Percentiles rank a stretch among this genome's conserved stretches.
Conservation (phyloP, 1,140 invertebrate species). For the Drosophila seguyi region DNA sequence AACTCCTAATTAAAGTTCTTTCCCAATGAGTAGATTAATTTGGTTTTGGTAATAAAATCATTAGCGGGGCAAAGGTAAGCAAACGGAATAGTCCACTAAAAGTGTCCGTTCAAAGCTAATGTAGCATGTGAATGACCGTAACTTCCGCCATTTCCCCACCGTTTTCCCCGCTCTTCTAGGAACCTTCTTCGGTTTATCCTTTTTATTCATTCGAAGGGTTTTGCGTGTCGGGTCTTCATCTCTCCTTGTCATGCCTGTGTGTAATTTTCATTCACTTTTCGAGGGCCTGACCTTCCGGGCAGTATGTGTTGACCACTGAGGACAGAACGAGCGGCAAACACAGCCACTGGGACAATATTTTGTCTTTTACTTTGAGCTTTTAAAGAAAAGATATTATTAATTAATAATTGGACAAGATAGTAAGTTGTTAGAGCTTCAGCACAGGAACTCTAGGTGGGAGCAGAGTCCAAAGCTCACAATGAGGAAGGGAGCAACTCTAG, state of each 20-base stretch:
- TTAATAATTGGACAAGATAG: neutral
- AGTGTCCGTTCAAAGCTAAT: slow-evolving; percentile 63
- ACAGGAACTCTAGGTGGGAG: no score
- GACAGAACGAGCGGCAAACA: slow-evolving; percentile 50
- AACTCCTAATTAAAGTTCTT: slow-evolving; percentile 65
- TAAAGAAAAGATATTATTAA: neutral
- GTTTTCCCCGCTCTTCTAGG: slow-evolving; percentile 5
- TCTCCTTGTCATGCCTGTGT: slow-evolving; percentile 56
- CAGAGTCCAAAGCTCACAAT: no score
- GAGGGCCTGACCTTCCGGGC: neutral
- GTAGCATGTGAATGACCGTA: slow-evolving; percentile 68
- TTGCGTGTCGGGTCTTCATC: slow-evolving; percentile 17
- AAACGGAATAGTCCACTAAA: no score
- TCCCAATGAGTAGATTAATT: slow-evolving; percentile 41
- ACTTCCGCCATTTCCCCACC: slow-evolving; percentile 9
- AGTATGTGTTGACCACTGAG: slow-evolving; percentile 28
- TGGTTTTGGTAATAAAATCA: slow-evolving; percentile 59
- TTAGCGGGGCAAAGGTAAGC: slow-evolving; percentile 54
- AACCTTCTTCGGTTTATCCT: neutral
- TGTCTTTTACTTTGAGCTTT: neutral
- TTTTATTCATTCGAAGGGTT: slow-evolving; percentile 20
- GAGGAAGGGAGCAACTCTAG: neutral
- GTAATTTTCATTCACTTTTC: slow-evolving; percentile 53
- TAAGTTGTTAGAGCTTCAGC: neutral
- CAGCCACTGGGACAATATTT: slow-evolving; percentile 4